These are phyloP conservation scores for Sinocyclocheilus anophthalmus DNA, from an alignment of 2,113 vertebrate species.

Conservation along the genomic window DNA sequence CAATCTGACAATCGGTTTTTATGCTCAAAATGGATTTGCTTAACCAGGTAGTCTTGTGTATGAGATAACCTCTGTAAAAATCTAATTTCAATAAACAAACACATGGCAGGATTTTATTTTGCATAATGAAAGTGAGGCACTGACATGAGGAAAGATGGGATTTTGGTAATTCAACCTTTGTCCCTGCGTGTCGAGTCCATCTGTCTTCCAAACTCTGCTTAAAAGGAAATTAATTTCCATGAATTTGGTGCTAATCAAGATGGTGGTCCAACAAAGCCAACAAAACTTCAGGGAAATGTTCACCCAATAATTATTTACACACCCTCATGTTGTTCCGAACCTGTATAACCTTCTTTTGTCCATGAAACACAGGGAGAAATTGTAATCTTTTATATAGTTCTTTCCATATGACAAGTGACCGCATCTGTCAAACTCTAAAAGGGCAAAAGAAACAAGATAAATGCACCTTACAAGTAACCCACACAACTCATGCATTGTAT, in stretches of 20 bases:
- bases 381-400: background rate
- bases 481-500: background rate
- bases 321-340: background rate
- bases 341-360: background rate
- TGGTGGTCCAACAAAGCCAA: background rate
- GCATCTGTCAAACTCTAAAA: background rate
- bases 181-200: background rate
- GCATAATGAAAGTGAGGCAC: background rate
- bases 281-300: background rate
- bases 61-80: background rate
- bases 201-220: constrained; percentile 2
- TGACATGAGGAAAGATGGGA: background rate
- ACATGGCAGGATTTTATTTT: background rate
- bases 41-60: background rate
- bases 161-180: background rate
- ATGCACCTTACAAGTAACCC: background rate
- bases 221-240: background rate
- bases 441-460: background rate
- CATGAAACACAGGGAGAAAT: background rate
- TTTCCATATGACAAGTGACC: background rate
- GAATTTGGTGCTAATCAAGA: background rate
- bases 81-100: background rate
- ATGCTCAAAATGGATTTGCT: background rate
- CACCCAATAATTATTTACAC: background rate
- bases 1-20: background rate